Evolutionary conservation across 2,113 vertebrate genomes (phyloP).

Genomic region (Halcyon malimbica): DNA sequence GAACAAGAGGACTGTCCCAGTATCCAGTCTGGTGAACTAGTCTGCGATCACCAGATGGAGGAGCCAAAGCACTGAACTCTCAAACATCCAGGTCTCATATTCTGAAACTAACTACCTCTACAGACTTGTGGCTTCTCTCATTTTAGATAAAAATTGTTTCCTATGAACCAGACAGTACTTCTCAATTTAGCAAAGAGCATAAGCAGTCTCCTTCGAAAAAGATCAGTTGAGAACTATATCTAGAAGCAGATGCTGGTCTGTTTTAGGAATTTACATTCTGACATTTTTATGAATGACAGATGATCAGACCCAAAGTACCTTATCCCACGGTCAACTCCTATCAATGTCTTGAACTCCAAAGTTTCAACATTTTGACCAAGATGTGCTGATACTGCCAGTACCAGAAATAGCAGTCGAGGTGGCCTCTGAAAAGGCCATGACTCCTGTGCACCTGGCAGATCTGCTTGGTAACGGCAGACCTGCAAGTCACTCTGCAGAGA

Average conservation of each 20-base stretch:
- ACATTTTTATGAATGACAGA: background rate
- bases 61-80: slow-evolving; percentile 44
- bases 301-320: background rate
- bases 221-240: background rate
- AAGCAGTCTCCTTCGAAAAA: background rate
- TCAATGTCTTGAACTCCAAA: background rate
- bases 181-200: background rate
- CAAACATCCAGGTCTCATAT: background rate
- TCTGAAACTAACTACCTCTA: background rate
- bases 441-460: background rate
- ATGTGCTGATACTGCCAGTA: background rate
- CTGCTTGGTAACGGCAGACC: background rate
- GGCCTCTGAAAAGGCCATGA: background rate
- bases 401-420: background rate
- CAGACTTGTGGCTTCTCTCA: background rate
- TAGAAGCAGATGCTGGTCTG: background rate
- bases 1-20: background rate
- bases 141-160: background rate
- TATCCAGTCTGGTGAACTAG: background rate
- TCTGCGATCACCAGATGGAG: slow-evolving; percentile 46
- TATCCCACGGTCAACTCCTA: background rate
- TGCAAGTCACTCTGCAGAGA: background rate
- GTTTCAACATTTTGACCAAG: background rate
- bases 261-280: background rate
- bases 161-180: background rate